Evolutionary conservation across 1,140 invertebrate species (phyloP).

Genomic region (Drosophila lowei): DNA sequence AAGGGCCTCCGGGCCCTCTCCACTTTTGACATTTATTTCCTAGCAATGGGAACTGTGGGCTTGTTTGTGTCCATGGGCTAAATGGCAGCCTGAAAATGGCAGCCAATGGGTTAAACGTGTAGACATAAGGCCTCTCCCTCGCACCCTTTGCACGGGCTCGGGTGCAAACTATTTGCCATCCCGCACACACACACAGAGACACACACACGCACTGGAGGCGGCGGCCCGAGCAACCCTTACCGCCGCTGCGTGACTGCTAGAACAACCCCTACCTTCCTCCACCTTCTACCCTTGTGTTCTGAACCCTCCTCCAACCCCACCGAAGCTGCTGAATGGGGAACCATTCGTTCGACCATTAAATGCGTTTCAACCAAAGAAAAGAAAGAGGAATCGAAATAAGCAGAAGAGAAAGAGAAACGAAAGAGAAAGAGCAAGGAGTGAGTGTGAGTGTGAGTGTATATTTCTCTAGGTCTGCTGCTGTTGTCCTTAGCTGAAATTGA

Average conservation of each 20-base stretch:
- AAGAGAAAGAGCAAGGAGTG: constrained; percentile 19
- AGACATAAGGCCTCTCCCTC: constrained; percentile 18
- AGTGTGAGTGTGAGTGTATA: neutral
- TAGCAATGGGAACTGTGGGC: too few species aligned
- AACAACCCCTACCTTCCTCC: too few species aligned
- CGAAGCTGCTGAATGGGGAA: neutral
- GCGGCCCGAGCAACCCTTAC: constrained; percentile 25
- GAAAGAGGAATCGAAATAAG: neutral
- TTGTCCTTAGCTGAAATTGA: constrained; percentile 41
- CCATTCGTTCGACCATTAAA: constrained; percentile 61
- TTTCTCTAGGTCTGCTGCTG: constrained; percentile 4
- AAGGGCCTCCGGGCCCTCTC: neutral
- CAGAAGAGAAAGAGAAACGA: constrained; percentile 31
- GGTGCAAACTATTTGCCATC: constrained; percentile 29
- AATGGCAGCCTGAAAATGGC: constrained; percentile 35
- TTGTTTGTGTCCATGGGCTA: constrained; percentile 24
- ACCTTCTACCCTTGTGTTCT: too few species aligned
- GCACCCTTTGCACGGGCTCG: neutral
- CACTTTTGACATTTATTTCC: neutral
- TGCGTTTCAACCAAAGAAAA: constrained; percentile 49
- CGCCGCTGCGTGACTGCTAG: too few species aligned
- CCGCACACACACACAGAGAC: constrained; percentile 11
- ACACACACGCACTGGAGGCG: constrained; percentile 15
- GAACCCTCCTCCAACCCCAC: too few species aligned
- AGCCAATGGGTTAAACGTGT: constrained; percentile 43